These are phyloP conservation scores for Microcebus murinus DNA, from an alignment of 2,113 vertebrate genomes.

Conservation along the genomic window DNA sequence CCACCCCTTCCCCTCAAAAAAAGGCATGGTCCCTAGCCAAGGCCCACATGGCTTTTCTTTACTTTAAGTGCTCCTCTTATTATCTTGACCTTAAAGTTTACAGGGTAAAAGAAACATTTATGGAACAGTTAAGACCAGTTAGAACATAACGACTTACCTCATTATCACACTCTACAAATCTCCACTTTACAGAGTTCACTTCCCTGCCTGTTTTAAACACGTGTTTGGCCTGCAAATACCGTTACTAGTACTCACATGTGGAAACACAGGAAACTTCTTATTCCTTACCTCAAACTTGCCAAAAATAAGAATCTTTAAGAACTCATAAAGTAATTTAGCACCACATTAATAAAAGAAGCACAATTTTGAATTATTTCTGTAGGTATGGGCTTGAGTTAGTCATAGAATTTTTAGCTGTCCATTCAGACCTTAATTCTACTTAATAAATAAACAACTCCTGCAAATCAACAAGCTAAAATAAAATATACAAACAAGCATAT, in stretches of 20 bases:
- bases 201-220: slow-evolving; percentile 10
- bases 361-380: slow-evolving; percentile 47
- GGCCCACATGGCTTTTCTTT: slow-evolving; percentile 32
- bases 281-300: slow-evolving; percentile 46
- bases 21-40: slow-evolving; percentile 6
- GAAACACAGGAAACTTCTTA: slow-evolving; percentile 37
- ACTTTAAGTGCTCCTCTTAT: slow-evolving; percentile 50
- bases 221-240: slow-evolving; percentile 37
- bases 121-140: slow-evolving; percentile 78
- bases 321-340: slow-evolving; percentile 72
- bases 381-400: slow-evolving; percentile 40
- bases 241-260: slow-evolving; percentile 7
- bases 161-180: slow-evolving; percentile 80
- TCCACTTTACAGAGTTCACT: slow-evolving; percentile 59
- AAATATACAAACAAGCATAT: background rate
- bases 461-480: slow-evolving; percentile 49
- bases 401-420: slow-evolving; percentile 25
- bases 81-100: slow-evolving; percentile 78
- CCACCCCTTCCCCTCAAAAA: fast-evolving
- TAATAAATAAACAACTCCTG: slow-evolving; percentile 56
- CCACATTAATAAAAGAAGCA: slow-evolving; percentile 65
- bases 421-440: slow-evolving; percentile 28
- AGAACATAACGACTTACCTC: slow-evolving; percentile 75
- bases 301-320: slow-evolving; percentile 75
- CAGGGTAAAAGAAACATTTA: slow-evolving; percentile 79